phyloP scores from a whole-genome alignment of 1,140 invertebrate genomes.

The Cherax destructor region DNA sequence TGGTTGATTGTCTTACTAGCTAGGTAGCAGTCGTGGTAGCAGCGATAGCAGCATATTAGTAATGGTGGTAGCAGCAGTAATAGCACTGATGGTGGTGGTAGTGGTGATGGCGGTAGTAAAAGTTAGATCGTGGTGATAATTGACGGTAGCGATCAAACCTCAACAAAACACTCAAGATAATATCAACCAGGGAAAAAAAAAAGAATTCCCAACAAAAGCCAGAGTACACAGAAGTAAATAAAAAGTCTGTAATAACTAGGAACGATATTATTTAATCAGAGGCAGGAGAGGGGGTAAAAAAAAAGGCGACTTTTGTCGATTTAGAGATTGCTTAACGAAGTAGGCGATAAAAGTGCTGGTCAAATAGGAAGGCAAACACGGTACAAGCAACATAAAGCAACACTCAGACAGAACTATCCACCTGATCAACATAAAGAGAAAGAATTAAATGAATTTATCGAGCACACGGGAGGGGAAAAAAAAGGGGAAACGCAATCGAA shows the following conservation, averaged over 20 bases:
- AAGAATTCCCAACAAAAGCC: no score
- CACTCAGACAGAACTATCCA: conserved; percentile 28
- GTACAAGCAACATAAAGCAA: conserved; percentile 44
- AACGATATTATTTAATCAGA: conserved; percentile 39
- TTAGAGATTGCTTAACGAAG: conserved; percentile 48
- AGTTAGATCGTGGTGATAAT: background rate
- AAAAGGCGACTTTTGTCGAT: background rate
- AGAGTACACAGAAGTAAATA: background rate
- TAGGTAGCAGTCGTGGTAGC: background rate
- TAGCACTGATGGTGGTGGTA: background rate
- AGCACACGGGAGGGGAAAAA: conserved; percentile 27
- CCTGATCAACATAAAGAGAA: conserved; percentile 63
- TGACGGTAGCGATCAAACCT: no score
- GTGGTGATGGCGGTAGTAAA: background rate
- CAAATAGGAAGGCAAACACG: conserved; percentile 54
- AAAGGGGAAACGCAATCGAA: conserved; percentile 49
- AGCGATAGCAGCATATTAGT: background rate
- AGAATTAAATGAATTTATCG: conserved; percentile 65
- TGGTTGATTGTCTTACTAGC: background rate
- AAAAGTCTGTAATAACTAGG: conserved; percentile 23
- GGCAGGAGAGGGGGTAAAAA: no score
- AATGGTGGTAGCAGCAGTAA: background rate
- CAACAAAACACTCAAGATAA: no score
- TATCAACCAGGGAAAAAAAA: no score
- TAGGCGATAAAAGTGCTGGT: conserved; percentile 17